Evolutionary conservation across 2,888 invertebrate genomes (phyloP), one percentile per base, ranked within the genome.

Genomic region (Cosmia trapezina): DNA sequence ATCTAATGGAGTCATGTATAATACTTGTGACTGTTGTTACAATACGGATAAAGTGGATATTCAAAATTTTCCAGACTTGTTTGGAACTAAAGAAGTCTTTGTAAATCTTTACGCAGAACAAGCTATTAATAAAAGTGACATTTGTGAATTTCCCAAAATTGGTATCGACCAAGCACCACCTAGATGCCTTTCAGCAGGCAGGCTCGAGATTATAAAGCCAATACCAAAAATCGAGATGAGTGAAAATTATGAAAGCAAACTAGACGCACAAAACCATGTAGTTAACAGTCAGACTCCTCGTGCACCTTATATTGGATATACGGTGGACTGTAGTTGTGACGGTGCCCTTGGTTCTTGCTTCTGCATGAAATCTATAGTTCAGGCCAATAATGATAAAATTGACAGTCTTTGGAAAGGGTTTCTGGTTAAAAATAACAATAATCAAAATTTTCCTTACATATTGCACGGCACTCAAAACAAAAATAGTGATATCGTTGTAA

Each of bases 271-370:
- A 37, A 64, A 60, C 37, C 11, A 33, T 12, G 7, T 14, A 14
- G 33, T 14, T 53, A 59, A 54, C 14, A 33, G 17, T 14, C 14
- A 43, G 9, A 22, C 49, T 41, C 28, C 61, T 54, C 41, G 69
- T 9, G 65, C 71, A 11, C 91, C 93, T 51, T 93, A 93, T 73
- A 86, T 93, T 70, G 94, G 93, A 11, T 92, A 86, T 70, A 95
- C 94, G 8, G 79, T 94, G 49, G 89, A 93, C 75, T 93, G 94
- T 86, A 85, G 89, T 66, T 94, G 94, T 80, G 88, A 92, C 60
- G 73, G 71, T 67, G 81, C 84, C 57, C 78, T 93, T 61, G 92
- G 90, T 41, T 65, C 86, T 5, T 93, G 94, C 79, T 71, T 88
- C 61, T 94, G 95, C 76, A 85, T 88, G 53, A 95, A 93, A 81